Evolutionary conservation across 1,140 invertebrate species (phyloP), one percentile per base, ranked within the genome.

Genomic region (Pteromalus puparum): DNA sequence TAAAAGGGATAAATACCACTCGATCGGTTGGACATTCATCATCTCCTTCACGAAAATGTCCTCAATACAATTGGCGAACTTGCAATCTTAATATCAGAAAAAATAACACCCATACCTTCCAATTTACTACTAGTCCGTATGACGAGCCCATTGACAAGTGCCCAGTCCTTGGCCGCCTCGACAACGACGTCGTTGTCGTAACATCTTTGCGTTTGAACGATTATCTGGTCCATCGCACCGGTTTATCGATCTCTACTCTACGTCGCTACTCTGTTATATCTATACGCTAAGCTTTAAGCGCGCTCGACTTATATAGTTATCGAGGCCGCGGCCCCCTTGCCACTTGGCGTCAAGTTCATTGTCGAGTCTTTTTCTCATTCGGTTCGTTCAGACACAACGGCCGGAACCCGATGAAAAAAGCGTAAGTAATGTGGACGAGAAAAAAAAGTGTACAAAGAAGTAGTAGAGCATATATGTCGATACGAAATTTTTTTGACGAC

Each of bases 1-100:
- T 94, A 92, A 98, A 98, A 13, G 97, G 97, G 28, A 96, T 96
- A 92, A 97, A 96, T 91, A 87, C 95, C 15, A 97, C 91, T 3
- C 26, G 15, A 13, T 73, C 79, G 26, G 65, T 5, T 15, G 2
- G 5, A 26, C 12, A 10, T 70, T 70, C 67, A 5, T 5, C 30
- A 34, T 34, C 30, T 34, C 6, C 30, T 34, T 34, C 38, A 12
- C 38, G 38, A 42, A 42, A 42, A 42, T 42, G 30, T 34, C 3
- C 6, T 34, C 30, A 5, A 34, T 34, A 34, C 30, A 34, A 34
- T 34, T 34, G 6, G 6, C 6, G 30, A 34, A n/a, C n/a, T 34
- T 34, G 30, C 30, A 34, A 34, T 34, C 6, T 34, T 34, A 6
- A 34, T 4, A 34, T 34, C 6, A 34, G 30, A 34, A 34, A 34